A percentile compares a stretch with the other conserved stretches of the same genome.
Conservation (phyloP, 2,888 invertebrate species). For the Omphaloscelis lunosa region DNA sequence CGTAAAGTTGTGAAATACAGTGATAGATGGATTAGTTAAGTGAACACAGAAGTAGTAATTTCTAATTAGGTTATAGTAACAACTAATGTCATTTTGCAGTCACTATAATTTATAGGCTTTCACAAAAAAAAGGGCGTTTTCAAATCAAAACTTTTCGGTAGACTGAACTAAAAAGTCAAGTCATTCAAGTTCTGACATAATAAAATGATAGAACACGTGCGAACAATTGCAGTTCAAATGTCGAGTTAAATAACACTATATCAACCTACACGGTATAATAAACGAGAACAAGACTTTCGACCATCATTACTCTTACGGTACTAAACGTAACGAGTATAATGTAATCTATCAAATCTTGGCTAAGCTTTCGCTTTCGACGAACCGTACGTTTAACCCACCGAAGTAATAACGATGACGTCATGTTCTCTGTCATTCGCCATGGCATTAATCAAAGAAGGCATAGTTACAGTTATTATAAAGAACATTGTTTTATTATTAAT, state of each 20-base stretch:
- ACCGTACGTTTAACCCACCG: constrained; percentile 13
- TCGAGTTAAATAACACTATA: constrained; percentile 45
- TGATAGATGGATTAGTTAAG: not conserved
- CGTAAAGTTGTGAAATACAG: constrained; percentile 36
- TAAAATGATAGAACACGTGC: constrained; percentile 10
- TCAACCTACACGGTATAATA: constrained; percentile 32
- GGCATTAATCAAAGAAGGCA: constrained; percentile 23
- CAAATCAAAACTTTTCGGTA: not conserved
- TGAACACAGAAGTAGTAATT: not conserved
- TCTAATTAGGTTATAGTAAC: not conserved
- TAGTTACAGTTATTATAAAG: constrained; percentile 24
- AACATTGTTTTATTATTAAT: constrained; percentile 55
- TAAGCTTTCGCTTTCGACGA: constrained; percentile 68
- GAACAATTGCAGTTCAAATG: constrained; percentile 41
- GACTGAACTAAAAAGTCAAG: not conserved
- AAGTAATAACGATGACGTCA: constrained; percentile 40
- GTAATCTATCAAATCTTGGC: constrained; percentile 59
- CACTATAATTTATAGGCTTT: not conserved
- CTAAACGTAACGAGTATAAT: constrained; percentile 57
- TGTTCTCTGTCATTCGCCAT: not conserved
- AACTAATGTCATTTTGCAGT: not conserved
- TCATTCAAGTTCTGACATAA: constrained; percentile 15
- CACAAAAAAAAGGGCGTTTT: not conserved
- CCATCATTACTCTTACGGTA: constrained; percentile 51
- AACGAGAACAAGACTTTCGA: constrained; percentile 50